Evolutionary conservation across 1,140 invertebrate genomes (phyloP).

Genomic region (Protaetia brevitarsis): DNA sequence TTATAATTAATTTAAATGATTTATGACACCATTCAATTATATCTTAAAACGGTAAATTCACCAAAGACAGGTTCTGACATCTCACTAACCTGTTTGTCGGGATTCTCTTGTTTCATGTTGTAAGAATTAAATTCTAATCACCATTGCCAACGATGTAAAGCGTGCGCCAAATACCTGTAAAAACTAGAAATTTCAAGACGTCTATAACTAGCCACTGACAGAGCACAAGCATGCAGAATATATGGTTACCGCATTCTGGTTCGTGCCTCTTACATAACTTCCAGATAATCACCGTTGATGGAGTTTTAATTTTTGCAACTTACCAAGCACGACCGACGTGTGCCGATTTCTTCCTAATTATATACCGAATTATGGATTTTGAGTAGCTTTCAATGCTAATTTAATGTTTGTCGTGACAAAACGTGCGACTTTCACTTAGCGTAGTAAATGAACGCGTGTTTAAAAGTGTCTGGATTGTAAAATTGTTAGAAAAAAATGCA

Average conservation of each 20-base stretch:
- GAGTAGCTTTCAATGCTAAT: background rate
- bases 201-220: background rate
- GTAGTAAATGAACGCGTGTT: background rate
- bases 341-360: conserved; percentile 9
- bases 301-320: background rate
- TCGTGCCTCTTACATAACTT: background rate
- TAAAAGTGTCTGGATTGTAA: too few species aligned
- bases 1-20: background rate
- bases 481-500: too few species aligned
- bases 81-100: too few species aligned
- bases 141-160: too few species aligned
- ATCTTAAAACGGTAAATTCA: background rate
- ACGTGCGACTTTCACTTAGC: background rate
- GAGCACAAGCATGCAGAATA: background rate
- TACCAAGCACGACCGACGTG: background rate
- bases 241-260: background rate
- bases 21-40: background rate
- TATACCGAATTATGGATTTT: conserved; percentile 2
- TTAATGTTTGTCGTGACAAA: background rate
- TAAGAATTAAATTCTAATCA: too few species aligned
- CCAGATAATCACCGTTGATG: background rate
- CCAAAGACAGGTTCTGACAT: too few species aligned
- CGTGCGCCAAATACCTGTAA: background rate
- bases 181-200: background rate
- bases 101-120: too few species aligned